phyloP scores from a whole-genome alignment of 2,113 vertebrate species.

The Embiotoca jacksoni region DNA sequence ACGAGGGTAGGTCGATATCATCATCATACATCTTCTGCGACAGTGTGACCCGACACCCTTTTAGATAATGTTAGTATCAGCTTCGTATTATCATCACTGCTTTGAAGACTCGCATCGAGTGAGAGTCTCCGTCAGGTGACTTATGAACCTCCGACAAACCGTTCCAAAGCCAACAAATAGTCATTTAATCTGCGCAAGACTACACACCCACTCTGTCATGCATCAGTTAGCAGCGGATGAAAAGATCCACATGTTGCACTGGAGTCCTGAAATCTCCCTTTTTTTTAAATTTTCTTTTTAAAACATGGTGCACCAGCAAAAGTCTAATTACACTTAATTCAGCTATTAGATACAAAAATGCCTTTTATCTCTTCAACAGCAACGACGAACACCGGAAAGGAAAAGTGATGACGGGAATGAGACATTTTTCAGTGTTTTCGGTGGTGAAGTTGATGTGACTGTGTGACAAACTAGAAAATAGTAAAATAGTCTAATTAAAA shows the following conservation, averaged over 20 bases:
- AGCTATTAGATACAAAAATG: conserved; percentile 21
- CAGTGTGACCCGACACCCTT: background rate
- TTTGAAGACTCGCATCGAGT: conserved; percentile 26
- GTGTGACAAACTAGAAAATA: background rate
- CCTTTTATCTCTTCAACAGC: conserved; percentile 27
- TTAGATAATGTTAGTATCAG: conserved; percentile 38
- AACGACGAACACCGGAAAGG: conserved; percentile 53
- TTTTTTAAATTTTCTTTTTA: background rate
- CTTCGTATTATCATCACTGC: conserved; percentile 2
- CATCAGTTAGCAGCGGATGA: conserved; percentile 26
- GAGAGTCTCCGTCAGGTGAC: conserved; percentile 38
- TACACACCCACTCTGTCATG: conserved; percentile 33
- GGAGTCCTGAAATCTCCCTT: conserved; percentile 8
- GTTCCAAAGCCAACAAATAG: conserved; percentile 63
- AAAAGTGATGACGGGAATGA: conserved; percentile 33
- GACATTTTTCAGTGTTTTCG: conserved; percentile 1
- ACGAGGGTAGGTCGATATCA: conserved; percentile 13
- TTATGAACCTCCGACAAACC: conserved; percentile 34
- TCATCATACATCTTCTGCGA: conserved; percentile 20
- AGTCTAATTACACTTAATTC: conserved; percentile 49
- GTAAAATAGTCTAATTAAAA: too few relatives aligned
- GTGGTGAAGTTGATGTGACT: background rate
- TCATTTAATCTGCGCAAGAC: conserved; percentile 33
- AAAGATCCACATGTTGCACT: conserved; percentile 40
- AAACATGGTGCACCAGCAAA: background rate